Percentiles rank a stretch among this genome's conserved stretches.
phyloP scores from a whole-genome alignment of 2,113 vertebrate genomes.

The Anser cygnoides region DNA sequence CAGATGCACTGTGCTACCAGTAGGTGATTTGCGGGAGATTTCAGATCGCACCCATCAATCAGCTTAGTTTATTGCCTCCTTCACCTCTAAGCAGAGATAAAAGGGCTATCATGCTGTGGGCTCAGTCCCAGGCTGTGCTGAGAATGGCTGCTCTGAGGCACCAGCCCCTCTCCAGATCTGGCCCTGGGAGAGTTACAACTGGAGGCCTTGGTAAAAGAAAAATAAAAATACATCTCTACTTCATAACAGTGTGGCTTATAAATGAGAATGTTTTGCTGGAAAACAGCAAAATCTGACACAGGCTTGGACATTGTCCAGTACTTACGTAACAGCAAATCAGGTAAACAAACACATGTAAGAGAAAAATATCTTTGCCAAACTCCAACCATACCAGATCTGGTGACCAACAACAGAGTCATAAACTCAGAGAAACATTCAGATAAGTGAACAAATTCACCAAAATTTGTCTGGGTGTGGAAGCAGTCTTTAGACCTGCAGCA shows the following conservation, averaged over 20 bases:
- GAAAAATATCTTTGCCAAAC: background rate
- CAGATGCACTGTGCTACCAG: accelerated
- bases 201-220: background rate
- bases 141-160: background rate
- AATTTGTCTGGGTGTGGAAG: background rate
- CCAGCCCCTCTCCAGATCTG: background rate
- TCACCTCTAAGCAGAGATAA: background rate
- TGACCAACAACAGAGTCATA: background rate
- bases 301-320: background rate
- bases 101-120: background rate
- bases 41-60: background rate
- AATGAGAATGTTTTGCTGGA: background rate
- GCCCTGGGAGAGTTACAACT: background rate
- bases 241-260: background rate
- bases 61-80: background rate
- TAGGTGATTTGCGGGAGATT: background rate
- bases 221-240: background rate
- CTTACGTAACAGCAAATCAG: background rate
- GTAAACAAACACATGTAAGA: background rate
- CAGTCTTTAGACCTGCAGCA: background rate
- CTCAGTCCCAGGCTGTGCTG: background rate
- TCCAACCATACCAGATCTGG: background rate
- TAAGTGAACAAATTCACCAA: background rate
- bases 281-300: background rate
- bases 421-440: background rate